Percentiles rank a stretch among this genome's conserved stretches.
These are phyloP conservation scores for Apis florea DNA, from an alignment of 1,140 invertebrate species.

Conservation along the genomic window DNA sequence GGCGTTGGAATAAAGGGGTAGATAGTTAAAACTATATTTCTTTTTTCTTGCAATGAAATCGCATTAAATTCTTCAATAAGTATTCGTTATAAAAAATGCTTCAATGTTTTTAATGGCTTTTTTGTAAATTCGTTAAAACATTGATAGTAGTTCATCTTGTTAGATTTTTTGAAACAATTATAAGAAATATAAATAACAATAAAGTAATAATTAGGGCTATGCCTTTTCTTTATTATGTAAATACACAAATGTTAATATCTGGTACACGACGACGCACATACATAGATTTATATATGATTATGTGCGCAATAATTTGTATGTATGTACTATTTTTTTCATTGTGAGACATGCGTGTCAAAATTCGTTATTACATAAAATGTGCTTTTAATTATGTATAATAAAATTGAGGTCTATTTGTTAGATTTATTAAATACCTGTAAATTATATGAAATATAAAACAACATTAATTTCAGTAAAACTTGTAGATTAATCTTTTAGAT, in stretches of 20 bases:
- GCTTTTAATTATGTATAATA: conserved; percentile 64
- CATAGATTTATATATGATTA: conserved; percentile 56
- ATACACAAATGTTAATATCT: conserved; percentile 64
- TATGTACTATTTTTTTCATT: conserved; percentile 50
- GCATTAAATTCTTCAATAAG: conserved; percentile 28
- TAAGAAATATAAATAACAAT: conserved; percentile 36
- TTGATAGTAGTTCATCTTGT: conserved; percentile 28
- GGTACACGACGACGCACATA: conserved; percentile 42
- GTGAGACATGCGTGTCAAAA: conserved; percentile 22
- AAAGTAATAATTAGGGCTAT: conserved; percentile 58
- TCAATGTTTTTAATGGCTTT: conserved; percentile 32
- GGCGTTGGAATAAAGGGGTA: conserved; percentile 48
- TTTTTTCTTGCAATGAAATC: conserved; percentile 16
- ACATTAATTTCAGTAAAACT: conserved; percentile 50
- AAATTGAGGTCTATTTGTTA: conserved; percentile 60
- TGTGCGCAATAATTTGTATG: conserved; percentile 61
- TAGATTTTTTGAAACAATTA: conserved; percentile 16
- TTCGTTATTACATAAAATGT: conserved; percentile 53
- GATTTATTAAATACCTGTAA: conserved; percentile 51
- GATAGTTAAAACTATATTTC: conserved; percentile 32
- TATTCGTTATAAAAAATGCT: conserved; percentile 29
- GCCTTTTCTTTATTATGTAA: conserved; percentile 62
- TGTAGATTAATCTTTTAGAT: conserved; percentile 34
- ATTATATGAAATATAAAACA: conserved; percentile 49
- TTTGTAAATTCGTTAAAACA: conserved; percentile 42